Evolutionary conservation across 92 coral and sea anemone species (phyloP), one percentile per base, ranked within the genome.

Genomic region (Pocillopora grandis): DNA sequence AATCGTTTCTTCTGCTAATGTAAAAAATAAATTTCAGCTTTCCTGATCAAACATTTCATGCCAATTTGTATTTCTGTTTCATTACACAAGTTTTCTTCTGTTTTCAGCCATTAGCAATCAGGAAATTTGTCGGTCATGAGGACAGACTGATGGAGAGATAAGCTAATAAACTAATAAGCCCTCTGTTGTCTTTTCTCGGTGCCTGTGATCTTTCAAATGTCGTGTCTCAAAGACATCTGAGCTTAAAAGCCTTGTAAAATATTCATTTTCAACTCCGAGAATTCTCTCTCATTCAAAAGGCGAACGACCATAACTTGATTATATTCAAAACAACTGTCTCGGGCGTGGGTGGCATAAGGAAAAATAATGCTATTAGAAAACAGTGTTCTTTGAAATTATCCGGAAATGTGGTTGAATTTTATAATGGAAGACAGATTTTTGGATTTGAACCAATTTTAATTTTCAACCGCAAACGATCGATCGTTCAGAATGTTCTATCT

Each of bases 41-140:
- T 18, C 60, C 35, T 82, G 37, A 20, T 61, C 72, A 73, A 82
- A 82, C 79, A 72, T 8, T 19, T 15, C 21, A 14, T 16, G 83
- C 31, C 55, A 74, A 74, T 58, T 16, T 19, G 8, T 52, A 23
- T 57, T 58, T 12, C 31, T 56, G 72, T 80, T 58, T 12, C 33
- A 70, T 8, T 18, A 15, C 16, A 59, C n/a, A 20, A 82, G n/a
- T 60, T 18, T 82, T 63, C 18, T 60, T 70, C n/a, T 67, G 58
- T 18, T 31, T 55, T 61, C 59, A n/a, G 9, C 42, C 16, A 35
- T 57, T 42, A 57, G 36, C 48, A 21, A 72, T 71, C 70, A 82
- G 78, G 77, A 71, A 70, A 80, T 70, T 68, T 36, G 76, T 18
- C 12, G 71, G 68, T 80, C 67, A 79, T 80, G 67, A 58, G 71